Base-by-base conservation (phyloP, 2,888 invertebrate genomes). In the Synergus umbraculus region DNA sequence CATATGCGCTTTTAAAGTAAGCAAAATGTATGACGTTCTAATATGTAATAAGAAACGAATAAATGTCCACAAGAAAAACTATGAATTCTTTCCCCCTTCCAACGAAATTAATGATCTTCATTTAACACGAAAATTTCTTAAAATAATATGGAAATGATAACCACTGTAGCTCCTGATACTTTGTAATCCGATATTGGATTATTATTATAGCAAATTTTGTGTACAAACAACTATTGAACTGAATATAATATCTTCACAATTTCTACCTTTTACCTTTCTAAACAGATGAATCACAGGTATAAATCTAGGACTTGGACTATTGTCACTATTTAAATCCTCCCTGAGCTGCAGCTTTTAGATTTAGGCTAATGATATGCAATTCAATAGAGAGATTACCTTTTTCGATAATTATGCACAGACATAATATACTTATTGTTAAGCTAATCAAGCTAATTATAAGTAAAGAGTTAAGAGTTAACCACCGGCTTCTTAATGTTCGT, bases 1-100 rank as follows among this genome's bases (percentile, higher is more conserved):
- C 54, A 73, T 54, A 73, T 73, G 69, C 49, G 49, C 49, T 46
- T 46, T 73, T 18, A 13, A 22, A 69, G 15, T 58, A 58, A 49
- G 49, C 49, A 54, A 41, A 65, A 41, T n/a, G 13, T 65, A 41
- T 41, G 43, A 65, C 37, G 43, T 54, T 22, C 29, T 49, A 49
- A 49, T 49, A 22, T 22, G 22, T 22, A 49, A 49, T 49, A 49
- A 49, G 7, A 49, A 49, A 13, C 1, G 15, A 49, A 49, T 49
- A 54, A n/a, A n/a, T 54, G 54, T n/a, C n/a, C n/a, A 54, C n/a
- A n/a, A n/a, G 7, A 54, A 54, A 2, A 54, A 54, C 7, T 54
- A 54, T 54, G 0, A 54, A 8, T 54, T 54, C n/a, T 54, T n/a
- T 54, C n/a, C n/a, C n/a, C n/a, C n/a, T 54, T 54, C 54, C 44